These are phyloP conservation scores for Lytechinus pictus DNA, from an alignment of 35 echinoderm and acorn worm species.

Conservation along the genomic window DNA sequence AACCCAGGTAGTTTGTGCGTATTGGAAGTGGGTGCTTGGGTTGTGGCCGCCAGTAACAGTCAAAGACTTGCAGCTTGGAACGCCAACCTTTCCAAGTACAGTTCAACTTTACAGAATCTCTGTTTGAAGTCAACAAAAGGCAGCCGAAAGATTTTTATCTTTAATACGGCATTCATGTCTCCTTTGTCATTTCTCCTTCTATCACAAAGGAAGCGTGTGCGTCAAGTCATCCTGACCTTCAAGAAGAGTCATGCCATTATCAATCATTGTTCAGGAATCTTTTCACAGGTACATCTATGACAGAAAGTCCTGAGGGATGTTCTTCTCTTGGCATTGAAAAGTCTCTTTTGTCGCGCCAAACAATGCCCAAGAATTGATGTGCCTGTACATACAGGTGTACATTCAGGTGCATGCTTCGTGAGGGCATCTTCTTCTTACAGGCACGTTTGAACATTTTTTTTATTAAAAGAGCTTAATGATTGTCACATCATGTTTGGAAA, in stretches of 20 bases:
- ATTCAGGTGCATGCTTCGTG: background rate
- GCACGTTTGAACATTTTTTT: background rate
- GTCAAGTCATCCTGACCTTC: background rate
- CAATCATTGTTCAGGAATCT: background rate
- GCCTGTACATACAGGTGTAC: background rate
- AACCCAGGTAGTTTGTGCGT: too few species aligned
- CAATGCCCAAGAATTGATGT: background rate
- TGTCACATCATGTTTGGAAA: background rate
- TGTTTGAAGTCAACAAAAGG: slow-evolving; percentile 2
- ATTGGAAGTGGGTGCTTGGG: too few species aligned
- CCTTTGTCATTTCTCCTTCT: background rate
- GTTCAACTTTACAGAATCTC: background rate
- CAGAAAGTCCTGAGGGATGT: background rate
- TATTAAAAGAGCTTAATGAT: background rate
- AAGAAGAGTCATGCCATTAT: slow-evolving; percentile 11
- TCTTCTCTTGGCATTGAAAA: background rate
- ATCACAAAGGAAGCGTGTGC: background rate
- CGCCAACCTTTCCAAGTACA: background rate
- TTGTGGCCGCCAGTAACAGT: background rate
- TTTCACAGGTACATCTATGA: background rate
- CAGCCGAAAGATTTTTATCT: background rate
- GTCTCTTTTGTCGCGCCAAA: background rate
- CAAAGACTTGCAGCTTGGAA: background rate
- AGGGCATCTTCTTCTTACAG: background rate
- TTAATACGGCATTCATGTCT: background rate